phyloP scores from a whole-genome alignment of 37 sponge, comb jelly and placozoan genomes.

The Oopsacas minuta region DNA sequence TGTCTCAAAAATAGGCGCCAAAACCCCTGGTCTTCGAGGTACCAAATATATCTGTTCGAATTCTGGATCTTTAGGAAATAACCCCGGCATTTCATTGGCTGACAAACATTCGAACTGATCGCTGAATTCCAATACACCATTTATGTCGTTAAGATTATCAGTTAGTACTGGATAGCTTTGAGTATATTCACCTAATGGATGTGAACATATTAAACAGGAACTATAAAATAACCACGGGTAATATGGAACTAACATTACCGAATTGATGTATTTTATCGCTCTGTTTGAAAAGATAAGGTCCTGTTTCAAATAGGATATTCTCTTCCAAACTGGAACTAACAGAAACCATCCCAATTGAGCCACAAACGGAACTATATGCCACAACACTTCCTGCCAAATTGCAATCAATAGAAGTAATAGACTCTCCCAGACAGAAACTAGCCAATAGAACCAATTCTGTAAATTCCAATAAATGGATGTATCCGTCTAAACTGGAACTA shows the following conservation, averaged over 20 bases:
- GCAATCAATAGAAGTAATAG: neutral
- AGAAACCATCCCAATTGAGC: neutral
- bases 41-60: neutral
- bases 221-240: neutral
- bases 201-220: neutral
- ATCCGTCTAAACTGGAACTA: slow-evolving; percentile 5
- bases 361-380: neutral
- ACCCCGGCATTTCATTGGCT: neutral
- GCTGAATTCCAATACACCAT: neutral
- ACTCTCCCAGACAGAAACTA: neutral
- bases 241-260: neutral
- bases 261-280: neutral
- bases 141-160: neutral
- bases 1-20: neutral
- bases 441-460: neutral
- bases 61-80: neutral
- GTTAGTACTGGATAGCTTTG: neutral
- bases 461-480: neutral
- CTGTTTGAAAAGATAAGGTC: neutral
- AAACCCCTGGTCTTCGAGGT: neutral
- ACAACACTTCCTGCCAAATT: neutral
- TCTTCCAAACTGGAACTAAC: neutral
- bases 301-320: neutral
- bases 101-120: neutral
- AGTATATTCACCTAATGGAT: neutral